phyloP scores from a whole-genome alignment of 1,140 invertebrate genomes.

The Neodiprion pinetum region DNA sequence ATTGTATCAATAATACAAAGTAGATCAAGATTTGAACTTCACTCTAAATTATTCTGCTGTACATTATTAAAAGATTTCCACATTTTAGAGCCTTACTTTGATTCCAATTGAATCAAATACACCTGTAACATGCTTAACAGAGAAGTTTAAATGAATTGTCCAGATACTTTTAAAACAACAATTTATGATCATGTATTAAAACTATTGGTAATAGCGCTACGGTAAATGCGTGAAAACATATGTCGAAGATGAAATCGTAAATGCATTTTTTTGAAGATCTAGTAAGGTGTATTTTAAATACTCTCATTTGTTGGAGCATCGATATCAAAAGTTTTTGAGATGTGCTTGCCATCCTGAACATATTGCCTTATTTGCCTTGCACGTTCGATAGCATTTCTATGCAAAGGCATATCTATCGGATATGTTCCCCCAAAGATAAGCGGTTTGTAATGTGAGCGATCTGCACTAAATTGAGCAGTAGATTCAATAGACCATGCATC shows the following conservation, averaged over 20 bases:
- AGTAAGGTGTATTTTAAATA: slow-evolving; percentile 1
- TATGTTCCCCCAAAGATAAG: slow-evolving; percentile 82
- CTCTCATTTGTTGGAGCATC: slow-evolving; percentile 63
- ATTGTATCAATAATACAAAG: background rate
- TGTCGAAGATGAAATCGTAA: background rate
- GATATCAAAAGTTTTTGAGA: slow-evolving; percentile 68
- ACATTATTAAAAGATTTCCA: too few species aligned
- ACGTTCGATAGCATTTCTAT: slow-evolving; percentile 21
- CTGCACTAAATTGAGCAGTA: slow-evolving; percentile 33
- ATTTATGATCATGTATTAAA: background rate
- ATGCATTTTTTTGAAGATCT: background rate
- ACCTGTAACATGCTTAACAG: too few species aligned
- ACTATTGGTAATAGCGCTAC: background rate
- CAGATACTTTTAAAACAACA: background rate
- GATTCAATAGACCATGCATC: slow-evolving; percentile 65
- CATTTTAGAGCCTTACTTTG: too few species aligned
- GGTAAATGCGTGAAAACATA: too few species aligned
- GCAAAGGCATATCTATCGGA: slow-evolving; percentile 75
- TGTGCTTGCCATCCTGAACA: slow-evolving; percentile 23
- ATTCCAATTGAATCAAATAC: too few species aligned
- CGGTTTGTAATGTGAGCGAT: slow-evolving; percentile 63
- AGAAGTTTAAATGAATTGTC: too few species aligned
- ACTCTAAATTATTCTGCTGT: too few species aligned
- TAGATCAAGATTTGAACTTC: too few species aligned
- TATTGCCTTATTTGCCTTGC: slow-evolving; percentile 23